Conservation (phyloP, 2,797 vertebrate species). For the Poeciliopsis turneri region DNA sequence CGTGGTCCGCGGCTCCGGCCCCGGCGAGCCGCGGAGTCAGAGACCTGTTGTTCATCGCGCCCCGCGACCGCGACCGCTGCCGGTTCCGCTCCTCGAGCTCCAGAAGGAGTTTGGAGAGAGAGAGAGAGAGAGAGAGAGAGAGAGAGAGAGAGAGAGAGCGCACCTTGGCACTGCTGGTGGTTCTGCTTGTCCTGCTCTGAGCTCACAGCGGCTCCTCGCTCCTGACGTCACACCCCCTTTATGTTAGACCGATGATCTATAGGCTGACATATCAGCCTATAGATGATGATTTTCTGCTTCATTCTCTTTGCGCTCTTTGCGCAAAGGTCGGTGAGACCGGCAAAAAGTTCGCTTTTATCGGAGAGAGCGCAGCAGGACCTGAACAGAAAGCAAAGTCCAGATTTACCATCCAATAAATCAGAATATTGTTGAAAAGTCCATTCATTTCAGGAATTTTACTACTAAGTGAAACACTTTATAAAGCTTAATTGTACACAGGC, state of each 20-base stretch:
- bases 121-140: neutral
- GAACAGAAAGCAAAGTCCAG: neutral
- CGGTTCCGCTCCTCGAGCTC: neutral
- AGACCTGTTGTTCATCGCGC: conserved; percentile 76
- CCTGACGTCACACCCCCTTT: conserved; percentile 69
- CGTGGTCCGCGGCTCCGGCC: conserved; percentile 62
- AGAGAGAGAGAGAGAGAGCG: conserved; percentile 2
- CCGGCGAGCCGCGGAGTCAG: conserved; percentile 47
- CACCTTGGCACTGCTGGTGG: conserved; percentile 49
- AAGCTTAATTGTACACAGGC: too few species aligned
- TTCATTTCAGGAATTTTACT: too few species aligned
- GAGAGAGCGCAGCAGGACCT: neutral
- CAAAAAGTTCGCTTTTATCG: neutral
- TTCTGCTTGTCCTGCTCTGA: conserved; percentile 1
- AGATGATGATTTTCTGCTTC: neutral
- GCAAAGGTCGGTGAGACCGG: neutral
- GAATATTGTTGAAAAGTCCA: too few species aligned
- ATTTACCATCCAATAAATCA: too few species aligned
- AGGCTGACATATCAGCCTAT: neutral
- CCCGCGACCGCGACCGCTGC: neutral
- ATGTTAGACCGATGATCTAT: neutral
- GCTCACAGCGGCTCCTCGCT: conserved; percentile 43
- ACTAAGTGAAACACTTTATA: too few species aligned
- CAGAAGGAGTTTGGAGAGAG: conserved; percentile 39
- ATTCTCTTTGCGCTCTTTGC: neutral